A percentile compares a stretch with the other conserved stretches of the same genome.
Evolutionary conservation across 2,888 invertebrate species (phyloP).

Genomic region (Geophilus truncorum): DNA sequence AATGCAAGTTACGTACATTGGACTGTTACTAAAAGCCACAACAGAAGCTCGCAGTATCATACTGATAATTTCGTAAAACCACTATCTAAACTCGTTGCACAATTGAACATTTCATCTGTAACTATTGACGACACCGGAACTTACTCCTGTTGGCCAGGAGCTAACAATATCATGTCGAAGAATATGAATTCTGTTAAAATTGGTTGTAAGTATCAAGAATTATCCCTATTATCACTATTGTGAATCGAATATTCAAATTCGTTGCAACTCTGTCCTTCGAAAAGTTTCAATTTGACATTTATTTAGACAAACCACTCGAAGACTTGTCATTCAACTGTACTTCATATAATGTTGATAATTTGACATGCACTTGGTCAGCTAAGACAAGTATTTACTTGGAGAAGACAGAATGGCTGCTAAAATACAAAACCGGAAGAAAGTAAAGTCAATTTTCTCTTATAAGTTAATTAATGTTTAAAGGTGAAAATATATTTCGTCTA

Average conservation of each 20-base stretch:
- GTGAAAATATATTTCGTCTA: not conserved
- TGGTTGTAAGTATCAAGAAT: not conserved
- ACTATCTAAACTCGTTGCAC: not conserved
- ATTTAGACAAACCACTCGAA: not conserved
- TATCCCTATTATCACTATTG: no score
- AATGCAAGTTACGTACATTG: not conserved
- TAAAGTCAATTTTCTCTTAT: not conserved
- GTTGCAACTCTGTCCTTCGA: no score
- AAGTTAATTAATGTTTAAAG: not conserved
- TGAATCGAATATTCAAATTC: no score
- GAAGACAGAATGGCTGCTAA: not conserved
- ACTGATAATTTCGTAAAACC: not conserved
- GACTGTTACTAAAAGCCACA: not conserved
- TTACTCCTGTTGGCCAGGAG: not conserved
- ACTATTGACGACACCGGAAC: not conserved
- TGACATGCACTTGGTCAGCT: not conserved
- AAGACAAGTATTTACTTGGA: not conserved
- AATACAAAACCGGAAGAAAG: not conserved
- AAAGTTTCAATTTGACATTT: no score
- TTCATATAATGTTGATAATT: not conserved
- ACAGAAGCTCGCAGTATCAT: not conserved
- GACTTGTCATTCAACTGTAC: not conserved
- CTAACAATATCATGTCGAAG: not conserved
- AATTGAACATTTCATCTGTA: not conserved
- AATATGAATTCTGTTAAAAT: not conserved